These are phyloP conservation scores for Lithosia quadra DNA, from an alignment of 2,888 invertebrate genomes.

Conservation along the genomic window DNA sequence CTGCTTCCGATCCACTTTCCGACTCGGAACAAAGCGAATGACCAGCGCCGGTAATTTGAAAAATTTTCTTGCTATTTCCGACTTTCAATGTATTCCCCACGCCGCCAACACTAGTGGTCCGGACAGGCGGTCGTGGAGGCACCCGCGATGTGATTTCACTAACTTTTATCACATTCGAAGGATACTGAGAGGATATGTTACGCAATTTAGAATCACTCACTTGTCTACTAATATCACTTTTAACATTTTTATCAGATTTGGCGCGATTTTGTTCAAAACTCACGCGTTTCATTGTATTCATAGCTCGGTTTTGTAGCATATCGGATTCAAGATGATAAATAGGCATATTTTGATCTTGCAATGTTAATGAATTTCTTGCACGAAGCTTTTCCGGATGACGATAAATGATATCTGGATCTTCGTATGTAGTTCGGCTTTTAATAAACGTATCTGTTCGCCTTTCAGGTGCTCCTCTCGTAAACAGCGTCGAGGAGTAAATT, in stretches of 20 bases:
- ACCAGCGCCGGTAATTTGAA: slow-evolving; percentile 47
- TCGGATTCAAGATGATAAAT: slow-evolving; percentile 61
- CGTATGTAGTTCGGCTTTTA: slow-evolving; percentile 52
- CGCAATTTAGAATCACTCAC: slow-evolving; percentile 46
- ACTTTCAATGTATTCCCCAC: slow-evolving; percentile 51
- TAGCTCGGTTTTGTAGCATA: slow-evolving; percentile 48
- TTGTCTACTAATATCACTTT: slow-evolving; percentile 49
- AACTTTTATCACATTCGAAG: slow-evolving; percentile 43
- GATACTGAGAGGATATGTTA: slow-evolving; percentile 39
- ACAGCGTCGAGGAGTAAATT: slow-evolving; percentile 61
- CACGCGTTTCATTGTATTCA: slow-evolving; percentile 65
- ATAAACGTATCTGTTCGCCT: slow-evolving; percentile 76
- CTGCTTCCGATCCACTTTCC: slow-evolving; percentile 91
- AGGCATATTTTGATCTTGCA: slow-evolving; percentile 51
- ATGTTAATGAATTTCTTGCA: slow-evolving; percentile 47
- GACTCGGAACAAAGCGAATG: slow-evolving; percentile 85
- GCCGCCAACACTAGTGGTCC: slow-evolving; percentile 73
- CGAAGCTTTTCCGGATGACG: slow-evolving; percentile 69
- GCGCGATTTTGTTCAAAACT: slow-evolving; percentile 68
- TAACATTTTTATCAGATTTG: slow-evolving; percentile 40
- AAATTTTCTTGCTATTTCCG: slow-evolving; percentile 57
- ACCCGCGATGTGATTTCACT: slow-evolving; percentile 50
- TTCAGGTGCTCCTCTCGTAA: slow-evolving; percentile 70
- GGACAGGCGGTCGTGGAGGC: slow-evolving; percentile 73
- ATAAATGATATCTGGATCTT: slow-evolving; percentile 66